Evolutionary conservation across 2,113 vertebrate species (phyloP), one percentile per base, ranked within the genome.

Genomic region (Dolichotis patagonum): DNA sequence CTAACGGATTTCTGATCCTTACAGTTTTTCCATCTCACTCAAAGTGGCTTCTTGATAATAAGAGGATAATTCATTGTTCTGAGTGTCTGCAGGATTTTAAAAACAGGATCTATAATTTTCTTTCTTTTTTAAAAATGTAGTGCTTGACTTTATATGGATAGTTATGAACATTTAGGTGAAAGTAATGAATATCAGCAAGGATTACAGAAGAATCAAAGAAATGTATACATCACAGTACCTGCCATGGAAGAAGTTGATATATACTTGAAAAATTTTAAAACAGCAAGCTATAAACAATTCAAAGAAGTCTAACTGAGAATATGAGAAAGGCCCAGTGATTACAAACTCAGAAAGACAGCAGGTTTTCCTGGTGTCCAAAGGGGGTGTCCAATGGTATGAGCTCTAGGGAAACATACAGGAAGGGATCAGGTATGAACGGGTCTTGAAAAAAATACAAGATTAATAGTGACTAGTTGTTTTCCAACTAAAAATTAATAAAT

Each of bases 1-100:
- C 24, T 19, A 91, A 96, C 67, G 89, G 85, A 97, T 49, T 96
- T 85, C 49, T 96, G 92, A 60, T 92, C 32, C 94, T 96, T 90
- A 19, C 0, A 86, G 41, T 43, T 82, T 97, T 91, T 87, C 86
- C 75, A 62, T 43, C 94, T 90, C 82, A 58, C 30, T 88, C 32
- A 41, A 35, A 93, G 63, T 28, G n/a, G n/a, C 85, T 96, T 82
- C 94, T 86, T 88, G 82, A 96, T 94, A 96, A 95, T 49, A 75
- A 88, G 8, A 73, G 3, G 41, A 84, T 8, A 63, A 85, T 82
- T 93, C 63, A 46, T 12, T 92, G 49, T 77, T 54, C 26, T 69
- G 35, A 28, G 22, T 1, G 7, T 83, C 49, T 82, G 67, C 60
- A 85, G 46, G 85, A 56, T 80, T 56, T 83, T 67, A 83, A 32